Evolutionary conservation across 2,113 vertebrate species (phyloP).

Genomic region (Artemisiospiza belli): DNA sequence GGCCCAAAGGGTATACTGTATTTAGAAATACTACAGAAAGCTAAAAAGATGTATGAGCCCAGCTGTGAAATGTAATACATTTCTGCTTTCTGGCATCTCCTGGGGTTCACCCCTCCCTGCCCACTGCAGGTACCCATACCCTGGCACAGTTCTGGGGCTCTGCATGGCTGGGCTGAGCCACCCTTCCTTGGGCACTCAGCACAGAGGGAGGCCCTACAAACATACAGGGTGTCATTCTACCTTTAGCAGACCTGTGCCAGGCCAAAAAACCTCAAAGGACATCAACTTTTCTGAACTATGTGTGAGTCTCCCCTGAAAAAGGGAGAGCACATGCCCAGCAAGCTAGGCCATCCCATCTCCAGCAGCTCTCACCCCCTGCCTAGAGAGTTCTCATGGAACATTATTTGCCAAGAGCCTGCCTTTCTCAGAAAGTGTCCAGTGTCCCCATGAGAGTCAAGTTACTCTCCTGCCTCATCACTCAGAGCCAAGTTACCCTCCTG

Average conservation of each 20-base stretch:
- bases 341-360: background rate
- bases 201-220: background rate
- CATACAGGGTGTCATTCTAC: background rate
- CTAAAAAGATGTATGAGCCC: background rate
- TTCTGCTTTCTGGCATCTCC: background rate
- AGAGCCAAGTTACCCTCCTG: background rate
- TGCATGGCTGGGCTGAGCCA: background rate
- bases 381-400: background rate
- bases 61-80: fast-evolving
- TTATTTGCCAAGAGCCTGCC: background rate
- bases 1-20: background rate
- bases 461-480: background rate
- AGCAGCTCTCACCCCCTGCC: background rate
- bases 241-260: background rate
- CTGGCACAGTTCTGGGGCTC: background rate
- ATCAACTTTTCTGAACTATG: background rate
- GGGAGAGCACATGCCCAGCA: background rate
- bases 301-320: background rate
- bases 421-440: background rate
- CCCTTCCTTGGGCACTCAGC: background rate
- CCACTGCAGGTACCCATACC: background rate
- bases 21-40: background rate
- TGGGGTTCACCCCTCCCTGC: background rate
- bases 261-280: background rate
- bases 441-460: background rate